These are phyloP conservation scores for Arctia plantaginis DNA, from an alignment of 2,888 invertebrate genomes.

Conservation along the genomic window DNA sequence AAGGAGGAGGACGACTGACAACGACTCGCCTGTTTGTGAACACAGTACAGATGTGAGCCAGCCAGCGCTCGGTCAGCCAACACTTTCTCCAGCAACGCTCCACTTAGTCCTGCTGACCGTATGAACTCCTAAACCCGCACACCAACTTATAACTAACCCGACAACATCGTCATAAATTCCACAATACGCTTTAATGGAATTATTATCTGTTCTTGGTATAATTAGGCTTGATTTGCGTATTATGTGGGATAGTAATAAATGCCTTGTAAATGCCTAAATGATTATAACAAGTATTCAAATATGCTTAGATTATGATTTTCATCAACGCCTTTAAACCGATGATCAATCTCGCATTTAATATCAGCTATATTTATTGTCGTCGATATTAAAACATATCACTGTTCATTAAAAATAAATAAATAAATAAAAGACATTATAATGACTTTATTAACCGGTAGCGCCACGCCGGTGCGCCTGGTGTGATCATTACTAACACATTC, in stretches of 20 bases:
- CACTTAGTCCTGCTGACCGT: constrained; percentile 75
- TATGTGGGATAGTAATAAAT: constrained; percentile 76
- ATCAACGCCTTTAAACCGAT: not conserved
- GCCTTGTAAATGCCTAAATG: too few relatives aligned
- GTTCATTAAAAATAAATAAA: not conserved
- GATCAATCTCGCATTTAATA: not conserved
- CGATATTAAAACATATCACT: not conserved
- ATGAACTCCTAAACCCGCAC: constrained; percentile 69
- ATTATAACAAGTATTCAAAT: not conserved
- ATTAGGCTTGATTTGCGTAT: constrained; percentile 72
- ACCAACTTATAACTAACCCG: constrained; percentile 68
- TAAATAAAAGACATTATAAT: not conserved
- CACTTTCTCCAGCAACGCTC: constrained; percentile 78
- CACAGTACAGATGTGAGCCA: constrained; percentile 42
- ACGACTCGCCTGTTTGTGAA: constrained; percentile 42
- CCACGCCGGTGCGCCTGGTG: not conserved
- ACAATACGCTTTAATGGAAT: constrained; percentile 66
- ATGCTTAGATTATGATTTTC: not conserved
- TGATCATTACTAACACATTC: too few relatives aligned
- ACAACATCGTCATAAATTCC: constrained; percentile 73
- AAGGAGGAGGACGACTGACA: constrained; percentile 45
- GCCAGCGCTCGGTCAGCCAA: constrained; percentile 70
- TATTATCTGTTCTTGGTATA: constrained; percentile 74
- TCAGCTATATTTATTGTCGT: too few relatives aligned
- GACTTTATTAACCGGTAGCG: not conserved